Evolutionary conservation across 2,113 vertebrate genomes (phyloP).

Genomic region (Isurus oxyrinchus): DNA sequence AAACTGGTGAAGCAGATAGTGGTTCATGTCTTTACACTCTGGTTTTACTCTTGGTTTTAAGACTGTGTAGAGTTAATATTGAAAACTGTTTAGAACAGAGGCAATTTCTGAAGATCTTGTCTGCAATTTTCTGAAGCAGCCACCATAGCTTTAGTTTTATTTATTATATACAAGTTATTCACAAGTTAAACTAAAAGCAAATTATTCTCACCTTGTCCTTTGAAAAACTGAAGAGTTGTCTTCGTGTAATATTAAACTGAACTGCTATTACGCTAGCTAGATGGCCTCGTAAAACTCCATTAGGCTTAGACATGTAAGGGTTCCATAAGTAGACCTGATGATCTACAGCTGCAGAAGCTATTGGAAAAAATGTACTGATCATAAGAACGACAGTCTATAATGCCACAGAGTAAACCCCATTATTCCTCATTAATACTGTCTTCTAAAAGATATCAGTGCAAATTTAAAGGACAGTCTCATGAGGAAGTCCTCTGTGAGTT

Average conservation of each 20-base stretch:
- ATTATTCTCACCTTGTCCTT: conserved; percentile 64
- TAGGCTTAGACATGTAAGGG: conserved; percentile 63
- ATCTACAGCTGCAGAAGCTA: conserved; percentile 72
- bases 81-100: background rate
- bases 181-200: background rate
- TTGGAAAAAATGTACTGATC: conserved; percentile 34
- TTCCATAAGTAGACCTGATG: conserved; percentile 73
- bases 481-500: background rate
- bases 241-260: conserved; percentile 61
- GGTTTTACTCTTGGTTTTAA: background rate
- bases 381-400: background rate
- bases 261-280: conserved; percentile 59
- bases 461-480: background rate
- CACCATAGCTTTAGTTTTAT: background rate
- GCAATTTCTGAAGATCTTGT: background rate
- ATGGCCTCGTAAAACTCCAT: conserved; percentile 62
- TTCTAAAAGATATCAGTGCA: background rate
- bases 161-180: background rate
- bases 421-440: background rate
- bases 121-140: background rate
- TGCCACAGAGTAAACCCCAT: background rate
- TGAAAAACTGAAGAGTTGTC: conserved; percentile 72
- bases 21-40: background rate
- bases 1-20: background rate
- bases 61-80: background rate